Percentiles rank a stretch among this genome's conserved stretches.
These are phyloP conservation scores for Ctenopoma kingsleyae DNA, from an alignment of 2,797 vertebrate species.

Conservation along the genomic window DNA sequence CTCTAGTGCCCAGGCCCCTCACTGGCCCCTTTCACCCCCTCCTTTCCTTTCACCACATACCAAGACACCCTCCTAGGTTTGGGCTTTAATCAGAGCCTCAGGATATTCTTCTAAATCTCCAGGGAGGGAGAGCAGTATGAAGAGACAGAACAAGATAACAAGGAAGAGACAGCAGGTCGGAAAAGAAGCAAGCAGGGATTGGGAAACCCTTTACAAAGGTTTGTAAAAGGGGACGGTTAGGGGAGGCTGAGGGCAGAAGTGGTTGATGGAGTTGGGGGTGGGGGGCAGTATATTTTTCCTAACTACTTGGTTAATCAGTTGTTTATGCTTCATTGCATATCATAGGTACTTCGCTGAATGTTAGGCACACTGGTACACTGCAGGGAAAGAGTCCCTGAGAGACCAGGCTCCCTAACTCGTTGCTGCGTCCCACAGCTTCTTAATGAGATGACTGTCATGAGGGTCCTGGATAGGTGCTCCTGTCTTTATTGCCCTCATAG, in stretches of 20 bases:
- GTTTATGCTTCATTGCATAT: slow-evolving; percentile 67
- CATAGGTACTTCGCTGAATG: slow-evolving; percentile 57
- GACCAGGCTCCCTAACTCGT: slow-evolving; percentile 55
- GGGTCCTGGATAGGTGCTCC: slow-evolving; percentile 70
- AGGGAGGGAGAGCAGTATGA: slow-evolving; percentile 36
- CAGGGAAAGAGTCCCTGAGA: slow-evolving; percentile 57
- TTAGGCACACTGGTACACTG: slow-evolving; percentile 57
- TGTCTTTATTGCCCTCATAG: slow-evolving; percentile 71
- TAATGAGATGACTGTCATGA: slow-evolving; percentile 81
- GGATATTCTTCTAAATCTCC: slow-evolving; percentile 62
- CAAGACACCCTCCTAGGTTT: slow-evolving; percentile 47
- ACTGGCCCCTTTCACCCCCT: slow-evolving; percentile 13
- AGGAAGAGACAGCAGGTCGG: slow-evolving; percentile 24
- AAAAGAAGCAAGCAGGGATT: slow-evolving; percentile 25
- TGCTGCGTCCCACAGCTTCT: slow-evolving; percentile 57
- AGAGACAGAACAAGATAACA: slow-evolving; percentile 24
- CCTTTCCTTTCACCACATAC: slow-evolving; percentile 41
- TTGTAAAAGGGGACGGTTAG: neutral
- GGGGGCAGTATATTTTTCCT: slow-evolving; percentile 42
- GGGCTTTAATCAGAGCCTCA: slow-evolving; percentile 70
- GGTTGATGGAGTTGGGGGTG: slow-evolving; percentile 28
- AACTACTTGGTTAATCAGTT: slow-evolving; percentile 69
- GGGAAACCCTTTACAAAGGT: slow-evolving; percentile 6
- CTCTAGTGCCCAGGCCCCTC: slow-evolving; percentile 25
- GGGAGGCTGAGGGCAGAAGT: slow-evolving; percentile 3